Percentiles rank a stretch among this genome's conserved stretches.
These are phyloP conservation scores for Tragulus kanchil DNA, from an alignment of 2,113 vertebrate species.

Conservation along the genomic window DNA sequence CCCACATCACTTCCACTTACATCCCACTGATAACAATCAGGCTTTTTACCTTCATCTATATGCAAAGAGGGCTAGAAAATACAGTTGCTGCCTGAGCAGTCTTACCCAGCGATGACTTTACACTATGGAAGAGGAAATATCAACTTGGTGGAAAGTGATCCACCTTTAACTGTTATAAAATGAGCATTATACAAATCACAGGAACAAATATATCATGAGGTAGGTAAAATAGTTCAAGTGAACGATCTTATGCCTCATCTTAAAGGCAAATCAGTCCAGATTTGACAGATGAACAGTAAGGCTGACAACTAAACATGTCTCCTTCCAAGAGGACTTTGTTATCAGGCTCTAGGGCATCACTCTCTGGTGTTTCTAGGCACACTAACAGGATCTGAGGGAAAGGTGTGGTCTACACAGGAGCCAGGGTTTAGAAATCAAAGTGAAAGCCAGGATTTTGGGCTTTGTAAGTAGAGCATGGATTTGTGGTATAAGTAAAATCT, in stretches of 20 bases:
- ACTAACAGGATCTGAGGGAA: neutral
- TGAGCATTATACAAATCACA: neutral
- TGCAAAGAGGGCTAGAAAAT: neutral
- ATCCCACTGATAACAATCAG: neutral
- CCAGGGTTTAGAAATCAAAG: conserved; percentile 39
- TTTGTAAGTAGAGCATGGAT: neutral
- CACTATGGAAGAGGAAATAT: neutral
- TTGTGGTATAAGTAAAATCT: conserved; percentile 28
- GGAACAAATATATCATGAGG: neutral
- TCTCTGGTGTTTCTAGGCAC: neutral
- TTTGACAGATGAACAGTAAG: neutral
- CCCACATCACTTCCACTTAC: neutral
- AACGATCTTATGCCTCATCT: neutral
- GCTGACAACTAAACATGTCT: neutral
- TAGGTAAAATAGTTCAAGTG: neutral
- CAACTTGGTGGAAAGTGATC: neutral
- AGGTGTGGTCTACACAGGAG: neutral
- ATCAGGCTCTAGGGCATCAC: neutral
- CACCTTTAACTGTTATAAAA: neutral
- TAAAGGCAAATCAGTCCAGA: neutral
- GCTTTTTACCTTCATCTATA: neutral
- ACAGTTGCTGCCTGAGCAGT: neutral
- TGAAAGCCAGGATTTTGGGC: neutral
- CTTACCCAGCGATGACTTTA: neutral
- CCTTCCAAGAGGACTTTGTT: neutral